phyloP scores from a whole-genome alignment of 2,113 vertebrate genomes.

The Peromyscus leucopus region DNA sequence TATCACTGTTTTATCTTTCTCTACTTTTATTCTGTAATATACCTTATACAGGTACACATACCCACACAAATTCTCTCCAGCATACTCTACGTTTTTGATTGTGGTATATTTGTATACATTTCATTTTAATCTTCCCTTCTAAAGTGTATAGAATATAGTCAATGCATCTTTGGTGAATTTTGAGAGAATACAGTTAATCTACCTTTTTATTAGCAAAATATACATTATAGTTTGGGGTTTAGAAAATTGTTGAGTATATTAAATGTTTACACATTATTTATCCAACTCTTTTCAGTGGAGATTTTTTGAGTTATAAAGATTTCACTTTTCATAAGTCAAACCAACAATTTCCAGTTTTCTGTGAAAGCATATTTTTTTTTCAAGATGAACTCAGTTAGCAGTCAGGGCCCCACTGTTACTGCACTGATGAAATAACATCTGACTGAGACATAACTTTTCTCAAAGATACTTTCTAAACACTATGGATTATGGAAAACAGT shows the following conservation, averaged over 20 bases:
- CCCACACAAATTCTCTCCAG: neutral
- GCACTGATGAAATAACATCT: neutral
- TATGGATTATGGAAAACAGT: neutral
- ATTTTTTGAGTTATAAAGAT: neutral
- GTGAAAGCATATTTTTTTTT: neutral
- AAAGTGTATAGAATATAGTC: neutral
- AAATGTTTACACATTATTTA: neutral
- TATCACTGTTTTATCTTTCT: neutral
- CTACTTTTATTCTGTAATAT: neutral
- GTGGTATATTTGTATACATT: neutral
- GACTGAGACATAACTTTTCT: neutral
- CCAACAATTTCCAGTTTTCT: neutral
- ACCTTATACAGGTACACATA: neutral
- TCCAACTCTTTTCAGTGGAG: neutral
- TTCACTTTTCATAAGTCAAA: neutral
- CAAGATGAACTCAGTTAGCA: neutral
- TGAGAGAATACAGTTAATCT: neutral
- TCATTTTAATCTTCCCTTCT: neutral
- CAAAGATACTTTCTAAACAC: neutral
- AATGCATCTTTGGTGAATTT: neutral
- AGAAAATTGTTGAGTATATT: neutral
- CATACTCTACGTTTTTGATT: neutral
- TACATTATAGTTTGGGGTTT: neutral
- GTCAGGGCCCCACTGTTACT: neutral
- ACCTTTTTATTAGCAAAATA: neutral